Evolutionary conservation across 1,140 invertebrate species (phyloP), one percentile per base, ranked within the genome.

Genomic region (Proctacanthus coquilletti): DNA sequence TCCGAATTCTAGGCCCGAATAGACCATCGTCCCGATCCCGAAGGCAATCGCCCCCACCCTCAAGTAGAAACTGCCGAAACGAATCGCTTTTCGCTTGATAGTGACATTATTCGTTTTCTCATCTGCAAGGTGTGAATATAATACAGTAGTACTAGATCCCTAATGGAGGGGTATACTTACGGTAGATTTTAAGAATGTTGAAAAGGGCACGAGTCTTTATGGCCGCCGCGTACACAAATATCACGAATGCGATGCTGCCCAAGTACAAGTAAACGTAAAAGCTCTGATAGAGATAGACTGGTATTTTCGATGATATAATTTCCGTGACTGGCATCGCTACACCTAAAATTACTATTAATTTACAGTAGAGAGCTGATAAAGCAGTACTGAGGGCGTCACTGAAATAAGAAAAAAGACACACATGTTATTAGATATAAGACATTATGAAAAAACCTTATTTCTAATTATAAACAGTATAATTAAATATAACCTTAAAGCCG

Each of bases 21-120:
- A 89, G 8, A 93, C 84, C 83, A 91, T 91, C 2, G 84, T 85
- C 2, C 85, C 85, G 41, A 92, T 66, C 18, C 87, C 87, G 56
- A 92, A 92, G 21, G 78, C 84, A 42, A 92, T 82, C 18, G 83
- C 82, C 34, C 87, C 87, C 33, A 91, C 80, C 42, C 87, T 66
- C 3, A 92, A 68, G 56, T 92, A 93, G 50, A 92, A 86, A 50
- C 82, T 88, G 13, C 86, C 87, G 47, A 82, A 84, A 51, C 79
- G 72, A 4, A 50, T 52, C 0, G 53, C 53, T 34, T 59, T 52
- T 14, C 53, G 53, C 37, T 60, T 60, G 0, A 53, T 41, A 33
- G 54, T 50, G 6, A 57, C 46, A 36, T 57, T 56, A 40, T 52
- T 53, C 29, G 51, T 56, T 33, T 51, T 50, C 25, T 50, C 56